Conservation (phyloP, 2,888 invertebrate species). For the Amphipoea oculea region DNA sequence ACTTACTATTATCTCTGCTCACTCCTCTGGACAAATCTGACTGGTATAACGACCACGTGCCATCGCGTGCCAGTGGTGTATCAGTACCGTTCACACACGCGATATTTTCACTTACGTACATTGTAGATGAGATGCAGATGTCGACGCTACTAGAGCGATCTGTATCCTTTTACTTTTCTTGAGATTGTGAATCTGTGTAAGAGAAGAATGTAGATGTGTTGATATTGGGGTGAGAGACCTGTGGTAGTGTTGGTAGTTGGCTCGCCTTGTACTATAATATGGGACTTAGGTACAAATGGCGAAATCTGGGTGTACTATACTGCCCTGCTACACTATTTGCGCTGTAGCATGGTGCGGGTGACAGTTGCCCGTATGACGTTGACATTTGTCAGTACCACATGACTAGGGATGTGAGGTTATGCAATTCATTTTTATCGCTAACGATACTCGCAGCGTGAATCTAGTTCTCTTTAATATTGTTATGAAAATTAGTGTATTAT, state of each 20-base stretch:
- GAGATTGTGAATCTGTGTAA: neutral
- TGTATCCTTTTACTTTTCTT: slow-evolving; percentile 46
- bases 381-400: no score
- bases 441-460: no score
- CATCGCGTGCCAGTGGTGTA: slow-evolving; percentile 22
- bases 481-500: no score
- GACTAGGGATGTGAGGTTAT: no score
- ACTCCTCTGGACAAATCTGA: neutral
- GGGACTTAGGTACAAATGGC: neutral
- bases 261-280: neutral
- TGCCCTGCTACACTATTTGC: no score
- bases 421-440: no score
- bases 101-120: slow-evolving; percentile 53
- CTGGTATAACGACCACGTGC: slow-evolving; percentile 13
- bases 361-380: no score
- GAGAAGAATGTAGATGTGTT: slow-evolving; percentile 12
- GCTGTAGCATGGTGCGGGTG: no score
- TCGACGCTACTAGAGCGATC: neutral
- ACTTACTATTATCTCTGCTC: neutral
- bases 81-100: slow-evolving; percentile 37
- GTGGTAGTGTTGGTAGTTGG: neutral
- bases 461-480: no score
- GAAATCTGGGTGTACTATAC: neutral
- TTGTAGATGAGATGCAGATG: slow-evolving; percentile 4
- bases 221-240: slow-evolving; percentile 32